Base-by-base conservation (phyloP, 2,888 invertebrate species). In the Clanis bilineata region DNA sequence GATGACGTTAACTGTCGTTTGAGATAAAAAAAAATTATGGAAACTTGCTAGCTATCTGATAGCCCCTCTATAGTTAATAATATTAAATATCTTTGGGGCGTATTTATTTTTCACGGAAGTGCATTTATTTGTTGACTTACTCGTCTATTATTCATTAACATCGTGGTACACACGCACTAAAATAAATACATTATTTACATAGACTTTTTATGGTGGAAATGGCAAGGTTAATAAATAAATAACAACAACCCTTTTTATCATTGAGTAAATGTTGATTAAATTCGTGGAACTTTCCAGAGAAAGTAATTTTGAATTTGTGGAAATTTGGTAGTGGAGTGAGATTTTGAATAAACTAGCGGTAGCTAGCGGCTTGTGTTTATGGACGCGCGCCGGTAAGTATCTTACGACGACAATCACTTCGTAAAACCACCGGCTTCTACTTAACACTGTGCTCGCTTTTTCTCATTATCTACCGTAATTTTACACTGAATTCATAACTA, bases 71-170 rank as follows among this genome's bases (percentile, higher is more conserved):
- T n/a, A n/a, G n/a, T n/a, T n/a, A n/a, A n/a, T n/a, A n/a, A n/a
- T n/a, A n/a, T n/a, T n/a, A n/a, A n/a, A n/a, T n/a, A n/a, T n/a
- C n/a, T n/a, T 32, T 32, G 51, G 51, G 25, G 43, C 62, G n/a
- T 65, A 62, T 66, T 68, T 70, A 66, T 64, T 60, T 65, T 62
- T 56, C 66, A 67, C 67, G 58, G 64, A 71, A 68, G 61, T 63
- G 57, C 62, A 62, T 60, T 22, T 41, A 22, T 44, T 58, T 51
- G 51, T 51, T 32, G n/a, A 32, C 51, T 18, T 2, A 18, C 28
- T 51, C 44, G 23, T 45, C 23, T 9, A 32, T 32, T 15, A 51
- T 51, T 51, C 15, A 51, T 32, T 51, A 18, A 18, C 51, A 32
- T 18, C 28, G 15, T 51, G 28, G 18, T n/a, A 18, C 25, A 15